Conservation (phyloP, 2,113 vertebrate genomes). For the Phodopus roborovskii region DNA sequence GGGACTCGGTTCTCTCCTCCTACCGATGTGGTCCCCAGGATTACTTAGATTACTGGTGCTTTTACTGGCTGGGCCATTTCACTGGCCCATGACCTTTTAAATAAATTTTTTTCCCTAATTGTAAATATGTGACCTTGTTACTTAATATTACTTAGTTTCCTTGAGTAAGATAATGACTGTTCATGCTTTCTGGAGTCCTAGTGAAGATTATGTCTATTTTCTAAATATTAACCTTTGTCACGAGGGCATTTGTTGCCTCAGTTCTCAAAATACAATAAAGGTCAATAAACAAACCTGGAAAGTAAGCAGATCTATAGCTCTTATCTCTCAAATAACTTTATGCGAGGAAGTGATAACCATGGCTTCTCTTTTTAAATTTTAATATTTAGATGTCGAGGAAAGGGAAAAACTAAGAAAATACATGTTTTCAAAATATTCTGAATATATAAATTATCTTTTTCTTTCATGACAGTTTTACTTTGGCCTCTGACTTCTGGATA, state of each 20-base stretch:
- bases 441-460: background rate
- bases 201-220: background rate
- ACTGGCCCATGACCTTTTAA: background rate
- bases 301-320: background rate
- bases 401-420: background rate
- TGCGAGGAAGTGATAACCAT: background rate
- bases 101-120: background rate
- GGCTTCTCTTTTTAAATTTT: background rate
- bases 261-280: background rate
- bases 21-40: background rate
- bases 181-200: background rate
- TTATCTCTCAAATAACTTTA: background rate
- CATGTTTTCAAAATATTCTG: background rate
- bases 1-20: background rate
- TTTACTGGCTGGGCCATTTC: background rate
- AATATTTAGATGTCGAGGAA: slow-evolving; percentile 20
- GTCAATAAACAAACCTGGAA: background rate
- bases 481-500: background rate
- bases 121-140: background rate
- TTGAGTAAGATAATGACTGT: background rate
- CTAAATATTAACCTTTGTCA: background rate
- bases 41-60: background rate
- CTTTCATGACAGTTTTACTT: background rate
- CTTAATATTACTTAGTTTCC: background rate
- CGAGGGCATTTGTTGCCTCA: background rate